Percentiles rank a stretch among this genome's conserved stretches.
phyloP scores from a whole-genome alignment of 1,140 invertebrate genomes.

The Cardiocondyla obscurior region DNA sequence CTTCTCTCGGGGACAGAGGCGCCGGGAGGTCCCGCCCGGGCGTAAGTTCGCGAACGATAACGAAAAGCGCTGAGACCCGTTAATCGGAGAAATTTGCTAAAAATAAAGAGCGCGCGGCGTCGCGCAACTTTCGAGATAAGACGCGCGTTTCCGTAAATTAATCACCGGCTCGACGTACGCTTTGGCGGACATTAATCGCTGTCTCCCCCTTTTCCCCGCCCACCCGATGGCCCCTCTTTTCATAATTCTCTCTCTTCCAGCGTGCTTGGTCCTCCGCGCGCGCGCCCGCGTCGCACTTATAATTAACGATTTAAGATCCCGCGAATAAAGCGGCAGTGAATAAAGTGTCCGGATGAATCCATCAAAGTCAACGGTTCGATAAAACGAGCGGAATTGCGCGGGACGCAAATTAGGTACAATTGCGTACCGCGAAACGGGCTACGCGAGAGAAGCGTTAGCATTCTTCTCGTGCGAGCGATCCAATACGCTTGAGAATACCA shows the following conservation, averaged over 20 bases:
- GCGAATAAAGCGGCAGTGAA: constrained; percentile 50
- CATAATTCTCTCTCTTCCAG: constrained; percentile 38
- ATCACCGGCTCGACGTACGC: constrained; percentile 50
- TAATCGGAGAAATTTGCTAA: constrained; percentile 66
- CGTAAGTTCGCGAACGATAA: constrained; percentile 50
- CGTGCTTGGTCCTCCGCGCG: constrained; percentile 15
- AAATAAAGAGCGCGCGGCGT: constrained; percentile 37
- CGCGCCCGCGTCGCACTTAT: constrained; percentile 28
- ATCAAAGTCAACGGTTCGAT: constrained; percentile 56
- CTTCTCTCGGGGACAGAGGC: neutral
- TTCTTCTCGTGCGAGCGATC: constrained; percentile 11
- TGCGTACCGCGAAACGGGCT: constrained; percentile 16
- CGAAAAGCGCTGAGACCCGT: constrained; percentile 68
- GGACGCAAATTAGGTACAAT: constrained; percentile 47
- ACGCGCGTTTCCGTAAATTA: constrained; percentile 68
- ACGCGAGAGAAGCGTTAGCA: neutral
- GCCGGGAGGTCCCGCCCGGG: neutral
- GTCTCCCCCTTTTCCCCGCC: neutral
- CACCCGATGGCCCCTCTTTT: constrained; percentile 8
- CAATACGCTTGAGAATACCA: constrained; percentile 37
- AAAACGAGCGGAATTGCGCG: constrained; percentile 34
- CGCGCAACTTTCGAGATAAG: constrained; percentile 64
- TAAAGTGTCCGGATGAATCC: constrained; percentile 54
- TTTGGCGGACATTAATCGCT: constrained; percentile 63
- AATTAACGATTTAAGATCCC: constrained; percentile 53